Base-by-base conservation (phyloP, 30 jellyfish, hydroid and myxozoan genomes). In the Haliclystus octoradiatus region DNA sequence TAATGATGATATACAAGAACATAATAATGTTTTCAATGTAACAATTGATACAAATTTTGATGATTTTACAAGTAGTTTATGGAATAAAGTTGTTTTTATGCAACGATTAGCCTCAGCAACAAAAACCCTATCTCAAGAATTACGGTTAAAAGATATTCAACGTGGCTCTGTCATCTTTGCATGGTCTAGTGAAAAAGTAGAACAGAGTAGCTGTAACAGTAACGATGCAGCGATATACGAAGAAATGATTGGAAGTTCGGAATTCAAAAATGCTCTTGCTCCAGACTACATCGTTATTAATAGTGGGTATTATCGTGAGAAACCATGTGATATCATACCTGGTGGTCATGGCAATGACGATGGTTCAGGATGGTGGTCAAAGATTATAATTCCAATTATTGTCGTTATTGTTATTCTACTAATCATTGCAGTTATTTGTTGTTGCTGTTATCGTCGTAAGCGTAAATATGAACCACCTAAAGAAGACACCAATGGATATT, bases 371-470 rank as follows among this genome's bases (percentile, higher is more conserved):
- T 81, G 92, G 92, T 76, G 88, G 93, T 84, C 69, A 34, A 83
- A 82, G 19, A 89, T 88, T 27, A 73, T 88, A 24, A 88, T 88
- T 34, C 97, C 97, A 1, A 91, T 88, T 19, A 75, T 88, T 28
- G 96, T 78, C 66, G 67, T 88, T 24, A 85, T 89, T 26, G 86
- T 80, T 53, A 26, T 88, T 61, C 82, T 88, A 28, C 71, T 88
- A 30, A 88, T 88, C 30, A 93, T 87, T 9, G 34, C 76, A 67
- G 80, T 88, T 27, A 63, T 88, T 74, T 80, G 88, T 75, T 88
- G 94, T 73, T 28, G 75, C 66, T 80, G 70, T 82, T 73, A 93
- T 57, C 66, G 97, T 57, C 71, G 72, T 72, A 78, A 87, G 26
- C 80, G 88, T 2, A 71, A 50, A 57, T 88, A 67, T 72, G 89